Conservation (phyloP, 2,113 vertebrate species). For the Shinisaurus crocodilurus region DNA sequence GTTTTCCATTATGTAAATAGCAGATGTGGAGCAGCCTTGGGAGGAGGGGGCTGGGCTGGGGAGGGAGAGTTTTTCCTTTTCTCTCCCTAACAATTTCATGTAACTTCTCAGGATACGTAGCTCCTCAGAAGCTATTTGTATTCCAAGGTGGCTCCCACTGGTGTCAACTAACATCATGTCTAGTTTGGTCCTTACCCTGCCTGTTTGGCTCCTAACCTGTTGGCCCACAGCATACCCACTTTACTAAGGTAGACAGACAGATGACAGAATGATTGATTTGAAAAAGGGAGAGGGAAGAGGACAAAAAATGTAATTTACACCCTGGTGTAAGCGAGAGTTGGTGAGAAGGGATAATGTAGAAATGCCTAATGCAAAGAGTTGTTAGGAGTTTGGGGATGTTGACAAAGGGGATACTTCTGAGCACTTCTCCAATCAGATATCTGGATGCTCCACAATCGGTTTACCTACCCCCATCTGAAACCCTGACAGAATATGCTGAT, state of each 20-base stretch:
- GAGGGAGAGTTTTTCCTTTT: too few species aligned
- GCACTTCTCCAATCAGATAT: too few species aligned
- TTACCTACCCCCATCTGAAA: neutral
- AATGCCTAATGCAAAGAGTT: neutral
- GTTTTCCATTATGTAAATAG: neutral
- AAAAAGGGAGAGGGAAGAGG: neutral
- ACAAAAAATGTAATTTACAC: too few species aligned
- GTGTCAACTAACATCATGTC: neutral
- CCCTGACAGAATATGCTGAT: neutral
- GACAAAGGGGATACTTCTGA: too few species aligned
- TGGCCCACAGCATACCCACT: too few species aligned
- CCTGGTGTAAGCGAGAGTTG: too few species aligned
- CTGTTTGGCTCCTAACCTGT: neutral
- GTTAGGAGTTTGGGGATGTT: too few species aligned
- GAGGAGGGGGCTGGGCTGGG: too few species aligned
- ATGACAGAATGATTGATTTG: neutral
- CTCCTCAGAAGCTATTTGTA: neutral
- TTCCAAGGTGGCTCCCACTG: neutral
- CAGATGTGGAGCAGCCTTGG: too few species aligned
- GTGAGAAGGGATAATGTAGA: neutral
- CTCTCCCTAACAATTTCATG: too few species aligned
- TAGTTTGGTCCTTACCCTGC: neutral
- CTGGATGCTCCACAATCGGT: neutral
- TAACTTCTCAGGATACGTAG: neutral
- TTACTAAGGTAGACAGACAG: neutral